phyloP scores from a whole-genome alignment of 2,797 vertebrate species.

The Spea hammondii region DNA sequence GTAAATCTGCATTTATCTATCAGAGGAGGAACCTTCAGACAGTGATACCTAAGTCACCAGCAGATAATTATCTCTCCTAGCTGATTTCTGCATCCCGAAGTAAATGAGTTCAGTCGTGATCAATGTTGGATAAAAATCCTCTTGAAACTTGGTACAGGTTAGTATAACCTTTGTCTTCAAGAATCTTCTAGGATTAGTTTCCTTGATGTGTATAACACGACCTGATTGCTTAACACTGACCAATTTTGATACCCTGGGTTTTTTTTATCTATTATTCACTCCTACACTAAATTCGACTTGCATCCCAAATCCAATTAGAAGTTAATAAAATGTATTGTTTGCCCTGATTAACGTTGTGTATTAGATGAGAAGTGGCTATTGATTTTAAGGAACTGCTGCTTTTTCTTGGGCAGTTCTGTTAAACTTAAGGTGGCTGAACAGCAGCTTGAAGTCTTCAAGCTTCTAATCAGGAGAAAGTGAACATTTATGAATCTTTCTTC shows the following conservation, averaged over 20 bases:
- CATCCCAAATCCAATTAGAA: constrained; percentile 52
- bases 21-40: too few species aligned
- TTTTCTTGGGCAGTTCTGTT: constrained; percentile 57
- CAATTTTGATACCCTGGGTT: not conserved
- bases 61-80: too few species aligned
- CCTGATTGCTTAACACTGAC: not conserved
- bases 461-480: constrained; percentile 51
- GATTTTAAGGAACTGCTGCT: constrained; percentile 61
- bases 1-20: too few species aligned
- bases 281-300: constrained; percentile 34
- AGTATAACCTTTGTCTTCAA: too few species aligned
- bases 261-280: constrained; percentile 21
- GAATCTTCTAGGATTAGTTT: not conserved
- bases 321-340: constrained; percentile 57
- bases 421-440: constrained; percentile 60
- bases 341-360: constrained; percentile 60
- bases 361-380: constrained; percentile 60
- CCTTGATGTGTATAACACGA: not conserved
- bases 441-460: constrained; percentile 53
- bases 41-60: too few species aligned
- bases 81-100: too few species aligned
- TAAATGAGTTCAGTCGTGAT: too few species aligned
- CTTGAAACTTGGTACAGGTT: too few species aligned
- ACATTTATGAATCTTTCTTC: too few species aligned
- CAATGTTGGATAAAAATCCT: too few species aligned